These are phyloP conservation scores for Erythrolamprus reginae DNA, from an alignment of 2,113 vertebrate genomes.

Conservation along the genomic window DNA sequence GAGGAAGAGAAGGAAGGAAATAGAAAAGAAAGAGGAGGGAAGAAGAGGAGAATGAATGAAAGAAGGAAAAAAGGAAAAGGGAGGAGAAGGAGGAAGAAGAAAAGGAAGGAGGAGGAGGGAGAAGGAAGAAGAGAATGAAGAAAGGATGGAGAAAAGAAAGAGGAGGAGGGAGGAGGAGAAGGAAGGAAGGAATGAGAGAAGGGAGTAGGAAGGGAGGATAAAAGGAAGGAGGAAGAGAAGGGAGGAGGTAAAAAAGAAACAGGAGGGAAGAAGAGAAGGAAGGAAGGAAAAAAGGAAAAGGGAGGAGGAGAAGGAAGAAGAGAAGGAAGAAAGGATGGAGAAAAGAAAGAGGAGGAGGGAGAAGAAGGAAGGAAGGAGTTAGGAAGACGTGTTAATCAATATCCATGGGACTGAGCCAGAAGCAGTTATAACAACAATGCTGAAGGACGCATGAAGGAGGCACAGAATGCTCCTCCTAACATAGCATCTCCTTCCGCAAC, in stretches of 20 bases:
- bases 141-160: too few species aligned
- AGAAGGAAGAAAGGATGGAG: rapidly evolving
- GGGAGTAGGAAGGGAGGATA: too few species aligned
- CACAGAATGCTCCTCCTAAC: neutral
- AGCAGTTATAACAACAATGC: neutral
- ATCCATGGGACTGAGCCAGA: neutral
- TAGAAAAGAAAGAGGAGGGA: too few species aligned
- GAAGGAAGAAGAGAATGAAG: rapidly evolving
- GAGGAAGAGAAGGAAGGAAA: too few species aligned
- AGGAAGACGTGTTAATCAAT: neutral
- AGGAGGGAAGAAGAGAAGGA: neutral
- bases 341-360: too few species aligned
- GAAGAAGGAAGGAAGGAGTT: neutral
- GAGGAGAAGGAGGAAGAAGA: too few species aligned
- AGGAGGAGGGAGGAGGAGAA: too few species aligned
- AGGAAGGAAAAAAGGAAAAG: neutral
- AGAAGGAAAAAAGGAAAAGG: rapidly evolving
- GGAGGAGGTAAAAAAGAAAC: too few species aligned
- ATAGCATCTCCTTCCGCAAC: neutral
- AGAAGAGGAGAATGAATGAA: neutral
- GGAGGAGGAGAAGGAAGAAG: too few species aligned
- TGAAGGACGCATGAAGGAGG: neutral
- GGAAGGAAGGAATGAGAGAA: neutral
- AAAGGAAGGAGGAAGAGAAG: too few species aligned
- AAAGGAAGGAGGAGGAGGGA: neutral